Percentiles rank a stretch among this genome's conserved stretches.
Evolutionary conservation across 2,888 invertebrate species (phyloP).

Genomic region (Hypolimnas misippus): DNA sequence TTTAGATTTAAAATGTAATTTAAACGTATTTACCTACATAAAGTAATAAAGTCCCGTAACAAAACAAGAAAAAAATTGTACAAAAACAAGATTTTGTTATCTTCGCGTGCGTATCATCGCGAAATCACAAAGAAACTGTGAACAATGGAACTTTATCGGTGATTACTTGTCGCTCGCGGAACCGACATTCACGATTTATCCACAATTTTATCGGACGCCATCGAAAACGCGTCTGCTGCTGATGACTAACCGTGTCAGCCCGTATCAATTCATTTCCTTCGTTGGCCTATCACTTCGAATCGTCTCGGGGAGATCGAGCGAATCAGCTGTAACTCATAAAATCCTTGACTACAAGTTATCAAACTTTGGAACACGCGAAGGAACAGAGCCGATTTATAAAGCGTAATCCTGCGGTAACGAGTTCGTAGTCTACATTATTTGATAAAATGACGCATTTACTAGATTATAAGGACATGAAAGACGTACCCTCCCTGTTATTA

Average conservation of each 20-base stretch:
- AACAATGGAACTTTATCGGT: conserved; percentile 67
- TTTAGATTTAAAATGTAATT: conserved; percentile 1
- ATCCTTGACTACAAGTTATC: conserved; percentile 50
- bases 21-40: conserved; percentile 20
- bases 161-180: conserved; percentile 60
- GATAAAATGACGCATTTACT: conserved; percentile 84
- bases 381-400: conserved; percentile 44
- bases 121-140: conserved; percentile 75
- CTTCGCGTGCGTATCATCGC: conserved; percentile 62
- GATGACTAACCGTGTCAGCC: conserved; percentile 79
- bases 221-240: conserved; percentile 67
- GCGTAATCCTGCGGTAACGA: conserved; percentile 56
- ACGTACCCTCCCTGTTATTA: conserved; percentile 83
- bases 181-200: conserved; percentile 54
- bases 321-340: conserved; percentile 76
- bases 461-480: conserved; percentile 79
- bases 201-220: conserved; percentile 59
- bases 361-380: conserved; percentile 27
- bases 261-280: conserved; percentile 69
- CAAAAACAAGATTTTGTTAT: conserved; percentile 73
- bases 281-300: conserved; percentile 69
- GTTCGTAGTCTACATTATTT: conserved; percentile 67
- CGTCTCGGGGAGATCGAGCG: conserved; percentile 48
- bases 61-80: conserved; percentile 57
- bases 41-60: conserved; percentile 48